A percentile compares a stretch with the other conserved stretches of the same genome.
Evolutionary conservation across 37 sponge, comb jelly and placozoan species (phyloP).

Genomic region (Oscarella lobularis): DNA sequence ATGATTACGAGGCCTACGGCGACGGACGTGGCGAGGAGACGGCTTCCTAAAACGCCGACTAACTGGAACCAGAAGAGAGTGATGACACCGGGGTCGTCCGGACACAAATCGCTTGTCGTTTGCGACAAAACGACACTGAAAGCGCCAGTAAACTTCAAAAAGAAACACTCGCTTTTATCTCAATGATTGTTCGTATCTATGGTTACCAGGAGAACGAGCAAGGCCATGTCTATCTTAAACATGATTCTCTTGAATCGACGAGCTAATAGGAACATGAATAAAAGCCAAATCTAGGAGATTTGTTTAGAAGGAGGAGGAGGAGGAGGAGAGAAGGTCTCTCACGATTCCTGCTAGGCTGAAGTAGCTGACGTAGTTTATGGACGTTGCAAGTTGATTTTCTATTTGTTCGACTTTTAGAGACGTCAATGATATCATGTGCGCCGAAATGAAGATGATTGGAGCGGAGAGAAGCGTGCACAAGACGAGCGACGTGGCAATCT

Average conservation of each 20-base stretch:
- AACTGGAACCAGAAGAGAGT: not conserved
- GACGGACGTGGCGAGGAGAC: not conserved
- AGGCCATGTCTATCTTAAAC: not conserved
- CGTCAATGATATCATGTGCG: slow-evolving; percentile 22
- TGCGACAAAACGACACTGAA: not conserved
- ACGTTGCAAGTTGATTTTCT: not conserved
- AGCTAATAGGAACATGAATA: not conserved
- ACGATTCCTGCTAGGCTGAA: not conserved
- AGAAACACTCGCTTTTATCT: not conserved
- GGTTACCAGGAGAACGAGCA: not conserved
- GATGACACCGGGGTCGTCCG: not conserved
- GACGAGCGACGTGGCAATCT: slow-evolving; percentile 56
- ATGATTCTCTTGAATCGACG: not conserved
- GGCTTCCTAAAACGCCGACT: not conserved
- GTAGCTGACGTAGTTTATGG: not conserved
- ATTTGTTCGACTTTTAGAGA: not conserved
- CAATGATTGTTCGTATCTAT: not conserved
- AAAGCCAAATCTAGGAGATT: not conserved
- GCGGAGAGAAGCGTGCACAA: slow-evolving; percentile 55
- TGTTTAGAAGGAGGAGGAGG: too few species aligned
- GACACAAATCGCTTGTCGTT: not conserved
- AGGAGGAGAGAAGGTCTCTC: slow-evolving; percentile 1
- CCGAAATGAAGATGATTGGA: slow-evolving; percentile 53
- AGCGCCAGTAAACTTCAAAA: not conserved
- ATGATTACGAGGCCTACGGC: not conserved